phyloP scores from a whole-genome alignment of 2,888 invertebrate genomes.

The Dasysyrphus tricinctus region DNA sequence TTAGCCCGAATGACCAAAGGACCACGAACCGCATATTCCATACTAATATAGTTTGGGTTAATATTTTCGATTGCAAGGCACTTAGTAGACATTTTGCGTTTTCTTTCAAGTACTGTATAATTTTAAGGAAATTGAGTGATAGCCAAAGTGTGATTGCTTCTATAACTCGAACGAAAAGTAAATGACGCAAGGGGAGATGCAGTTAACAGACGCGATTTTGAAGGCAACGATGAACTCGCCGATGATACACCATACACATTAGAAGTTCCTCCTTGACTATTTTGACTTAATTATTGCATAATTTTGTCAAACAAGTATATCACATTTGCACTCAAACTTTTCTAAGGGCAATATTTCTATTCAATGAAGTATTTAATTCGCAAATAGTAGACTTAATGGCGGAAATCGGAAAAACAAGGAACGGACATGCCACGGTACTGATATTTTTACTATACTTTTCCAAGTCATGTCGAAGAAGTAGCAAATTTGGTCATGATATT shows the following conservation, averaged over 20 bases:
- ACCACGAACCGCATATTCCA: constrained; percentile 99
- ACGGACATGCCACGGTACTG: too few relatives aligned
- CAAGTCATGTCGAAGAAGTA: too few relatives aligned
- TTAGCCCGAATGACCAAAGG: constrained; percentile 96
- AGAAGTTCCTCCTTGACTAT: constrained; percentile 79
- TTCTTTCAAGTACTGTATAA: constrained; percentile 30
- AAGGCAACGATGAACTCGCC: constrained; percentile 72
- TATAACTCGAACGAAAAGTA: constrained; percentile 19
- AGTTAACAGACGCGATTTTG: constrained; percentile 55
- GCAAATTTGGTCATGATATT: too few relatives aligned
- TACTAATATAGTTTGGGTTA: constrained; percentile 93
- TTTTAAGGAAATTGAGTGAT: constrained; percentile 25
- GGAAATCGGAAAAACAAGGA: too few relatives aligned
- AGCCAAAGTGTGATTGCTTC: constrained; percentile 35
- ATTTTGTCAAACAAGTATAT: too few relatives aligned
- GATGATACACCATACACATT: constrained; percentile 78
- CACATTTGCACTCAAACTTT: too few relatives aligned
- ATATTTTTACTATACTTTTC: too few relatives aligned
- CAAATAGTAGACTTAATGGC: too few relatives aligned
- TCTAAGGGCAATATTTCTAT: too few relatives aligned
- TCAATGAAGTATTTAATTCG: too few relatives aligned
- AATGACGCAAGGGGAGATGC: constrained; percentile 39
- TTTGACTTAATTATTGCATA: too few relatives aligned
- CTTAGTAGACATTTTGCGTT: constrained; percentile 77
- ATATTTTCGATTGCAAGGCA: constrained; percentile 87